Conservation (phyloP, 2,797 vertebrate species). For the Parauchenoglanis ngamensis region DNA sequence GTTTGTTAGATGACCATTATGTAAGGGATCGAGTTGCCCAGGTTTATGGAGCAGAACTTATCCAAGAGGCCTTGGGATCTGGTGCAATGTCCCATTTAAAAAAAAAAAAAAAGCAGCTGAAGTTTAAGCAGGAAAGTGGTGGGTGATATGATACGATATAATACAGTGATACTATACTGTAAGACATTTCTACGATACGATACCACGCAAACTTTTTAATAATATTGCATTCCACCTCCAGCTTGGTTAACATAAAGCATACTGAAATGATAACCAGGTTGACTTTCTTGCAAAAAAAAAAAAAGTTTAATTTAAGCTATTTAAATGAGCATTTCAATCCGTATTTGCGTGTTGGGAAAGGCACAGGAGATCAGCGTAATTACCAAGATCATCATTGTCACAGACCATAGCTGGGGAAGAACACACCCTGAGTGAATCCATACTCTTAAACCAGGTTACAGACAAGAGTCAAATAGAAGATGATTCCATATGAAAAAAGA, state of each 20-base stretch:
- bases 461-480: neutral
- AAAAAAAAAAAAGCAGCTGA: neutral
- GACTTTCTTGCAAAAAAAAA: neutral
- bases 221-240: too few species aligned
- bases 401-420: neutral
- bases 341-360: neutral
- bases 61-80: neutral
- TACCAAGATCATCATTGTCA: neutral
- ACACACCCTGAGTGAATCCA: neutral
- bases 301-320: neutral
- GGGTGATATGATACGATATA: neutral
- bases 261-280: neutral
- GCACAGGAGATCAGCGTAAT: neutral
- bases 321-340: neutral
- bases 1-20: conserved; percentile 1
- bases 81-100: neutral
- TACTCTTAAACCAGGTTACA: neutral
- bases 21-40: neutral
- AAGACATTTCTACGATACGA: neutral
- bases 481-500: neutral
- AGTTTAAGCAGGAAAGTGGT: neutral
- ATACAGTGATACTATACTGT: neutral
- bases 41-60: neutral
- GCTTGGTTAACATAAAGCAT: neutral
- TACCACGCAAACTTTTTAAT: too few species aligned